Conservation (phyloP, 2,888 invertebrate species). For the Dascillus cervinus region DNA sequence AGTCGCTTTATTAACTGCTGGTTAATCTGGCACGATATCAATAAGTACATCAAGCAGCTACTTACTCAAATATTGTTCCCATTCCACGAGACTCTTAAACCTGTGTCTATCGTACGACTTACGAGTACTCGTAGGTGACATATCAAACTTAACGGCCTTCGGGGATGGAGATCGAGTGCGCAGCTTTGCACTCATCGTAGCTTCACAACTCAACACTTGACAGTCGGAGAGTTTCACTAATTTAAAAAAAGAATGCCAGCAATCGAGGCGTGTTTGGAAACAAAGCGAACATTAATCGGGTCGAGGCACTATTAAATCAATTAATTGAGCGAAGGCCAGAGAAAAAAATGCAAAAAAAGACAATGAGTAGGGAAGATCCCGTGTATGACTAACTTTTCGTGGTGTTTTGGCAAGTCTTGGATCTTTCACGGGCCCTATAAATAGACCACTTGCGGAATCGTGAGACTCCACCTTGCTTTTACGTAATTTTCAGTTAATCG, state of each 20-base stretch:
- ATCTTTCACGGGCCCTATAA: constrained; percentile 30
- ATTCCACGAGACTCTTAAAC: constrained; percentile 37
- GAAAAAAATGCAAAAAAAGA: constrained; percentile 6
- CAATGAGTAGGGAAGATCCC: constrained; percentile 27
- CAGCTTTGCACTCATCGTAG: constrained; percentile 39
- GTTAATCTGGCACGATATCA: too few relatives aligned
- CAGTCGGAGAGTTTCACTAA: not conserved
- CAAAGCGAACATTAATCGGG: too few relatives aligned
- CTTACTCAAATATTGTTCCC: constrained; percentile 51
- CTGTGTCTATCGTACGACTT: constrained; percentile 39
- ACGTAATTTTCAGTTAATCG: constrained; percentile 19
- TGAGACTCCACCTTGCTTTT: constrained; percentile 31
- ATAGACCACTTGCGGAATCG: constrained; percentile 34
- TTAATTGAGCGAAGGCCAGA: constrained; percentile 8
- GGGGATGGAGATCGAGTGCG: constrained; percentile 59
- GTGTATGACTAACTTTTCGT: constrained; percentile 35
- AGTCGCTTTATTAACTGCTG: too few relatives aligned
- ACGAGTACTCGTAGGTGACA: constrained; percentile 50
- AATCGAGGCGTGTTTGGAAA: not conserved
- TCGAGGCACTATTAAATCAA: constrained; percentile 10
- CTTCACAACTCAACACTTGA: not conserved
- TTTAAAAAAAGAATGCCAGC: not conserved
- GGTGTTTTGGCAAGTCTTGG: constrained; percentile 34
- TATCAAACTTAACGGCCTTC: constrained; percentile 58
- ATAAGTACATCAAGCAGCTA: too few relatives aligned